Percentiles rank a stretch among this genome's conserved stretches.
These are phyloP conservation scores for Ataeniobius toweri DNA, from an alignment of 2,797 vertebrate species.

Conservation along the genomic window DNA sequence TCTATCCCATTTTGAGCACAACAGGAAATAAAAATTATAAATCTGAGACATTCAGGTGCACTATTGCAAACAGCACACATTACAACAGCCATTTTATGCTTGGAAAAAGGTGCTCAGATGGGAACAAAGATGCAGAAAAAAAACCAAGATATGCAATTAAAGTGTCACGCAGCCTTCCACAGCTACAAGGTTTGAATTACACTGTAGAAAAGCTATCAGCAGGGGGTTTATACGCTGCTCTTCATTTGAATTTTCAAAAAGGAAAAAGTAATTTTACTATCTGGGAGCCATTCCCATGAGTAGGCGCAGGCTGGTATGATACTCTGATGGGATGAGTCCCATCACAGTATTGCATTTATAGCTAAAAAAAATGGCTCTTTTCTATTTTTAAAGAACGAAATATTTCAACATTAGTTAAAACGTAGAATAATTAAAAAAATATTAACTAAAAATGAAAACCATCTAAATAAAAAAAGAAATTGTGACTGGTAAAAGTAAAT, in stretches of 20 bases:
- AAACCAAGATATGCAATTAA: constrained; percentile 55
- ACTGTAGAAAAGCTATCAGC: constrained; percentile 38
- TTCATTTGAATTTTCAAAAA: constrained; percentile 55
- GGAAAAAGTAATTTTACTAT: constrained; percentile 40
- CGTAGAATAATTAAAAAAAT: neutral
- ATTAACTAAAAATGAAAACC: neutral
- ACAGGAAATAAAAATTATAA: neutral
- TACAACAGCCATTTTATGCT: constrained; percentile 25
- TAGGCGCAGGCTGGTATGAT: neutral
- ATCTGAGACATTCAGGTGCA: constrained; percentile 26
- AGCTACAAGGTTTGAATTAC: constrained; percentile 34
- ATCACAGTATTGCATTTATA: neutral
- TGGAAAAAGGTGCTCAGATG: constrained; percentile 15
- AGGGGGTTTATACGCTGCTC: constrained; percentile 22
- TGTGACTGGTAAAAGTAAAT: neutral
- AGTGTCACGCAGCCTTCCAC: constrained; percentile 58
- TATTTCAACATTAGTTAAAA: neutral
- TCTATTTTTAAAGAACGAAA: neutral
- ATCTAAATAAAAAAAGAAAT: too few relatives aligned
- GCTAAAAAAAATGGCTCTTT: neutral
- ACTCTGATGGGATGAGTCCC: neutral
- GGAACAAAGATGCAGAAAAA: constrained; percentile 21
- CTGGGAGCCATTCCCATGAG: constrained; percentile 20
- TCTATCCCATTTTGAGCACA: neutral
- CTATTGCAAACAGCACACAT: constrained; percentile 21